Evolutionary conservation across 2,888 invertebrate species (phyloP).

Genomic region (Lasioglossum zephyrum): DNA sequence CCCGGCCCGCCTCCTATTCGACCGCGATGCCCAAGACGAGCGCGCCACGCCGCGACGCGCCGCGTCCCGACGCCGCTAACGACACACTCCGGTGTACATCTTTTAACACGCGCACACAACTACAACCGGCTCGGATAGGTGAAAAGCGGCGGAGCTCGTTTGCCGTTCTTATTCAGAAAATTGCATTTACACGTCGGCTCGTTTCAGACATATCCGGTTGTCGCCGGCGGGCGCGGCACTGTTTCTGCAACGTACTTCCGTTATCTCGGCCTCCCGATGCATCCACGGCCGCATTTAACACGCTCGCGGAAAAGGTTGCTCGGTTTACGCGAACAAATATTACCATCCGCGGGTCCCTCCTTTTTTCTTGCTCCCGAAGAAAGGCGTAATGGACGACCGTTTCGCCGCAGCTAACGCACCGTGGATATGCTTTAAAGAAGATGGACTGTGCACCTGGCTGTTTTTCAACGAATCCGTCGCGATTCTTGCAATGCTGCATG

Average conservation of each 20-base stretch:
- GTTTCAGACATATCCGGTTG: conserved; percentile 21
- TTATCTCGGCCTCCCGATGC: not conserved
- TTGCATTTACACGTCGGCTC: conserved; percentile 15
- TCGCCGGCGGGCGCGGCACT: not conserved
- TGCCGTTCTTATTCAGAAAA: conserved; percentile 28
- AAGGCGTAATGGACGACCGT: conserved; percentile 3
- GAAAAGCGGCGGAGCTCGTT: conserved; percentile 16
- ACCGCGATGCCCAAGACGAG: conserved; percentile 55
- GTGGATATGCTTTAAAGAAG: not conserved
- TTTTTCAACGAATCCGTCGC: not conserved
- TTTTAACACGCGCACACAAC: conserved; percentile 19
- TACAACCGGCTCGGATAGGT: not conserved
- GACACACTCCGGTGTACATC: conserved; percentile 48
- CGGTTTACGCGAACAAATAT: conserved; percentile 6
- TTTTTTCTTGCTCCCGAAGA: conserved; percentile 1
- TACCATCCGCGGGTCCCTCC: not conserved
- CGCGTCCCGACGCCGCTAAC: conserved; percentile 40
- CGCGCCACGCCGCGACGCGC: conserved; percentile 17
- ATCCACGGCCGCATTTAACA: not conserved
- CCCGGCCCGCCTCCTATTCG: conserved; percentile 23
- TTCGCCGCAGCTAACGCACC: not conserved
- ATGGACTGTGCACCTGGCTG: not conserved
- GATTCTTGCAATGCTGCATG: not conserved
- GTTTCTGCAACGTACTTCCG: not conserved
- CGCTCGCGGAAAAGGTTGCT: not conserved